Evolutionary conservation across 1,140 invertebrate genomes (phyloP), one percentile per base, ranked within the genome.

Genomic region (Lasioglossum baleicum): DNA sequence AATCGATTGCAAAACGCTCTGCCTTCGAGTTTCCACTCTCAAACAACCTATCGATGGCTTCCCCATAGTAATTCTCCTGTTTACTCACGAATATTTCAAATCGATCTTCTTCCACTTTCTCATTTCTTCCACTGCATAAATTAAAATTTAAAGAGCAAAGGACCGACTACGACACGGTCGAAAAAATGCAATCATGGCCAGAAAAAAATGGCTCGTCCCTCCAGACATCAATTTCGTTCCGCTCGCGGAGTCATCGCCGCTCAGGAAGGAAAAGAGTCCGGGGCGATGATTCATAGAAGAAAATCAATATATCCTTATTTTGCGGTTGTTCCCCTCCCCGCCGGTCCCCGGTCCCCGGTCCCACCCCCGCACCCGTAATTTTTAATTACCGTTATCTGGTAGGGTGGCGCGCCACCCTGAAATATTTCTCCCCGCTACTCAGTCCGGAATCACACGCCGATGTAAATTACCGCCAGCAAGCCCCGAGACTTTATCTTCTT

Each of bases 301-400:
- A 51, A 80, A 84, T 84, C 83, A 60, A 87, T 85, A 80, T 63
- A 73, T 85, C 69, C 56, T 80, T 81, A 75, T 85, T 85, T 80
- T 53, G 44, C 44, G 26, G 0, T 26, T 11, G 42, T 44, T 56
- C 58, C 15, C 17, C 17, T 15, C 51, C 51, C 13, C 15, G 13
- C 13, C 51, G 5, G 44, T 48, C 44, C 11, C 44, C 44, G 44
- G 68, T 70, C 26, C 11, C 80, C 40, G 51, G 15, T 22, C 44
- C 68, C 22, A 22, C 3, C 11, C 17, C 68, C 60, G n/a, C 26
- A 11, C 51, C 69, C 68, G 83, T 90, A 91, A 91, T 90, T 90
- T 93, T 93, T 93, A 93, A 93, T 93, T 92, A 93, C 89, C 86
- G 88, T 91, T 93, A 93, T 93, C 92, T 90, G 80, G 31, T 71